Evolutionary conservation across 2,113 vertebrate genomes (phyloP).

Genomic region (Odontophorus gujanensis): DNA sequence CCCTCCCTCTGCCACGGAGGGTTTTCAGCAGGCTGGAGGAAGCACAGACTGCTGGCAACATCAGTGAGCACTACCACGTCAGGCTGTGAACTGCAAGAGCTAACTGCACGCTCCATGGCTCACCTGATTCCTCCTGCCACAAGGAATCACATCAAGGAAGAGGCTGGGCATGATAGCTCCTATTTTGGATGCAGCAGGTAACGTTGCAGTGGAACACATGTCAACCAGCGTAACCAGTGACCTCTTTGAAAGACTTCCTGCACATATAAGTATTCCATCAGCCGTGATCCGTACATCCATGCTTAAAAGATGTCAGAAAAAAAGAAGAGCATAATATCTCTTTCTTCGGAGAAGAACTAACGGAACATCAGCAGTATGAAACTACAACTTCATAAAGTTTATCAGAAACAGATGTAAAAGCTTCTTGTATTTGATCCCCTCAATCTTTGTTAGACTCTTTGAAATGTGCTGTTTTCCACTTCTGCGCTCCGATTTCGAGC

Average conservation of each 20-base stretch:
- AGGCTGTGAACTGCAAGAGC: not conserved
- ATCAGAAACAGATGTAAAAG: not conserved
- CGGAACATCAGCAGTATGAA: not conserved
- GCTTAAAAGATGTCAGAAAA: not conserved
- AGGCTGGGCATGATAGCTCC: not conserved
- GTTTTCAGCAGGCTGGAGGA: not conserved
- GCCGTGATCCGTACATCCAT: not conserved
- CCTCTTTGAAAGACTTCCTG: not conserved
- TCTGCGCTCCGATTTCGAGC: accelerated
- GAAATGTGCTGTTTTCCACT: not conserved
- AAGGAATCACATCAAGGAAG: not conserved
- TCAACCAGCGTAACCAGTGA: not conserved
- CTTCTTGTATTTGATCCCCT: not conserved
- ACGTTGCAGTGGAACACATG: not conserved
- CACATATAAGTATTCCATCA: not conserved
- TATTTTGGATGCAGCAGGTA: not conserved
- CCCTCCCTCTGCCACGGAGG: not conserved
- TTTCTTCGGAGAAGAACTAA: not conserved
- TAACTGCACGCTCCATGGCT: not conserved
- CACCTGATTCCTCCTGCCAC: conserved; percentile 1
- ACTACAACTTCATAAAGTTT: not conserved
- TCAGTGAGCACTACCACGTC: not conserved
- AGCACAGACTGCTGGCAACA: not conserved
- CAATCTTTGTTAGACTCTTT: not conserved
- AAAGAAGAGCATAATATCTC: not conserved